These are phyloP conservation scores for Caenorhabditis plicata DNA, from an alignment of 2,888 invertebrate species.

Conservation along the genomic window DNA sequence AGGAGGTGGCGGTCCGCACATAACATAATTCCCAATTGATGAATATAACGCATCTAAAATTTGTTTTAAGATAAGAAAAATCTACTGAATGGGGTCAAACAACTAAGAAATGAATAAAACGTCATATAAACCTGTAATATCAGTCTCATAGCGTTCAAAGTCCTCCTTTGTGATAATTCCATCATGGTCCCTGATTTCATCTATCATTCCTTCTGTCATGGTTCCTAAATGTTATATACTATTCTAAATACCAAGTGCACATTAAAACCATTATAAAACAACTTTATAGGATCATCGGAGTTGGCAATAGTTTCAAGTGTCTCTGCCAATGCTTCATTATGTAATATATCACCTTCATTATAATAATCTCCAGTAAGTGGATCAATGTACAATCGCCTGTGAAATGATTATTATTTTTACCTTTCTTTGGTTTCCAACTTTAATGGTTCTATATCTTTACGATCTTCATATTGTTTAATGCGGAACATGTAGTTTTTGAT, in stretches of 20 bases:
- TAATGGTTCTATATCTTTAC: slow-evolving; percentile 6
- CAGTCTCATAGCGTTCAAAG: slow-evolving; percentile 13
- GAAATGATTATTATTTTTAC: background rate
- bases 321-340: slow-evolving; percentile 49
- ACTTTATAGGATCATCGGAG: slow-evolving; percentile 51
- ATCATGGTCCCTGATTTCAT: slow-evolving; percentile 49
- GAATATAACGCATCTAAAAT: slow-evolving; percentile 21
- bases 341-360: slow-evolving; percentile 61
- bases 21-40: slow-evolving; percentile 70
- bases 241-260: background rate
- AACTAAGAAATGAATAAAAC: slow-evolving; percentile 4
- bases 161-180: slow-evolving; percentile 25
- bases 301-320: slow-evolving; percentile 48
- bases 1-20: slow-evolving; percentile 82
- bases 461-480: slow-evolving; percentile 11
- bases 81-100: too few species aligned
- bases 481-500: slow-evolving; percentile 16
- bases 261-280: slow-evolving; percentile 54
- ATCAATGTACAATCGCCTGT: slow-evolving; percentile 49
- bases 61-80: slow-evolving; percentile 1
- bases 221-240: slow-evolving; percentile 28
- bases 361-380: slow-evolving; percentile 55
- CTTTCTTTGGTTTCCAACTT: background rate
- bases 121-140: slow-evolving; percentile 25
- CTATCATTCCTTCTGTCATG: slow-evolving; percentile 50